phyloP scores from a whole-genome alignment of 2,113 vertebrate species.

The Narcine bancroftii region DNA sequence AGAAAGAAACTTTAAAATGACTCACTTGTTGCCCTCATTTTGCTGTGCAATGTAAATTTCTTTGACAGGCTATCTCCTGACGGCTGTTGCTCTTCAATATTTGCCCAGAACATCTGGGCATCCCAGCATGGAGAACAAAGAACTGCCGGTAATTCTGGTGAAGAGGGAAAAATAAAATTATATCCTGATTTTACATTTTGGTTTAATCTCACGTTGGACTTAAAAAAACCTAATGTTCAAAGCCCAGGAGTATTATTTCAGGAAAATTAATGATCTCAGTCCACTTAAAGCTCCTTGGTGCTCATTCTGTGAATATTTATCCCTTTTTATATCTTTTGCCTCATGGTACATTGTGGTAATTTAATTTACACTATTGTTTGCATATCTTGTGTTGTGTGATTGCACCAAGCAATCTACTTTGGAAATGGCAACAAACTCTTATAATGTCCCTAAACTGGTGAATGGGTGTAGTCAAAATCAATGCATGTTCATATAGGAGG shows the following conservation, averaged over 20 bases:
- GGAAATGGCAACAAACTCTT: too few relatives aligned
- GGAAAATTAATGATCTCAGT: neutral
- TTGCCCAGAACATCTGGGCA: neutral
- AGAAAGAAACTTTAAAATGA: neutral
- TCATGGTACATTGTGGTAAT: too few relatives aligned
- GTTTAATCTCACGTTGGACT: neutral
- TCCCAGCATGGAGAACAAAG: neutral
- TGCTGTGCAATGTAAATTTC: neutral
- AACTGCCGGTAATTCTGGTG: neutral
- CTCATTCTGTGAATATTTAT: too few relatives aligned
- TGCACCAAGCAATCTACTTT: too few relatives aligned
- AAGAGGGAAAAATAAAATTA: neutral
- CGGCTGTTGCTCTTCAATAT: neutral
- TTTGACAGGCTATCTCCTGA: neutral
- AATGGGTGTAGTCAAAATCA: too few relatives aligned
- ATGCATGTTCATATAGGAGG: neutral
- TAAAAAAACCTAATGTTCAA: neutral
- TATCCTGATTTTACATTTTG: constrained; percentile 11
- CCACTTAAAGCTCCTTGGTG: neutral
- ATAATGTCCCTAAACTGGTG: too few relatives aligned
- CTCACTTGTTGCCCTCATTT: neutral
- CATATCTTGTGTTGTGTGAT: too few relatives aligned
- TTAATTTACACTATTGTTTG: too few relatives aligned
- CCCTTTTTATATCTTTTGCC: too few relatives aligned
- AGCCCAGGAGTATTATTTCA: neutral